These are phyloP conservation scores for Ophraella communa DNA, from an alignment of 2,888 invertebrate genomes.

Conservation along the genomic window DNA sequence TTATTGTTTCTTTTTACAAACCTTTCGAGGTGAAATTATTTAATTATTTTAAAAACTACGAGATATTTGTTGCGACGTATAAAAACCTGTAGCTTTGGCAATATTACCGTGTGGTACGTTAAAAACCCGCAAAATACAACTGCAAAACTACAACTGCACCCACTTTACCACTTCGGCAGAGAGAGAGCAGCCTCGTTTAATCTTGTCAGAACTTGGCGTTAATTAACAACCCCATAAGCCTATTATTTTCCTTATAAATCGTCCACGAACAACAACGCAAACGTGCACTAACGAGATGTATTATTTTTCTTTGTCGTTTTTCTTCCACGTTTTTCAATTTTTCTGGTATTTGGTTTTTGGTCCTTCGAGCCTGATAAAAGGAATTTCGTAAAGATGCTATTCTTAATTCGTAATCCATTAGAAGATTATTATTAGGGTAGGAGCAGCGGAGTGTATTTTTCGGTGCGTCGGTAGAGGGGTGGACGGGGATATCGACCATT, in stretches of 20 bases:
- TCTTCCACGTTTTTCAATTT: constrained; percentile 18
- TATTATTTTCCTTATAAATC: constrained; percentile 38
- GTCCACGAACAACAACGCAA: too few species aligned
- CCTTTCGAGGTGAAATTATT: too few species aligned
- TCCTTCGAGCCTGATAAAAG: constrained; percentile 8
- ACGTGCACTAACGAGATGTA: constrained; percentile 22
- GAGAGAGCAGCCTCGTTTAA: constrained; percentile 45
- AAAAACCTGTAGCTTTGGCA: too few species aligned
- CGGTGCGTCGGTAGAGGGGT: too few species aligned
- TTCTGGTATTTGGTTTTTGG: neutral
- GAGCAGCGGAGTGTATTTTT: constrained; percentile 36
- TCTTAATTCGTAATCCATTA: constrained; percentile 57
- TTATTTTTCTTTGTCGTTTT: constrained; percentile 13
- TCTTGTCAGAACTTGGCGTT: constrained; percentile 48
- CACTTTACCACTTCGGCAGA: constrained; percentile 43
- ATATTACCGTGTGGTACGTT: constrained; percentile 24
- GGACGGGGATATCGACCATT: constrained; percentile 61
- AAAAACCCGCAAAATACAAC: constrained; percentile 38
- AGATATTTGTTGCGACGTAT: too few species aligned
- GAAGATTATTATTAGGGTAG: constrained; percentile 52
- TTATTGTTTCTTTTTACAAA: too few species aligned
- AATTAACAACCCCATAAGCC: constrained; percentile 44
- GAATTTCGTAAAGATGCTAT: constrained; percentile 46
- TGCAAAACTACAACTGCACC: constrained; percentile 43
- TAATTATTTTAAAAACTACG: too few species aligned